Percentiles rank a stretch among this genome's conserved stretches.
Evolutionary conservation across 2,888 invertebrate genomes (phyloP).

Genomic region (Notodonta ziczac): DNA sequence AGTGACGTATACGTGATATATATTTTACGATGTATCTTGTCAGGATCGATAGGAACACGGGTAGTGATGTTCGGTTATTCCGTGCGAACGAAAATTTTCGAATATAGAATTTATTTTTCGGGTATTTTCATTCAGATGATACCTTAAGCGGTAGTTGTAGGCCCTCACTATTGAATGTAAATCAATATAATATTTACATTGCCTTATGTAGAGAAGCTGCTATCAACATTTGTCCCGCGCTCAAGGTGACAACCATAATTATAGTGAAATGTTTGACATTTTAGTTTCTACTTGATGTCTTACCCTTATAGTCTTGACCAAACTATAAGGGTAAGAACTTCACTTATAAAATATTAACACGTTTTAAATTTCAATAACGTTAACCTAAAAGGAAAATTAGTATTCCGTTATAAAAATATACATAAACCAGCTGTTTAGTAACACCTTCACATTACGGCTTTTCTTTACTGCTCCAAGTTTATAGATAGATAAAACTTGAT

Average conservation of each 20-base stretch:
- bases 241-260: too few relatives aligned
- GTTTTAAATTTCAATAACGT: background rate
- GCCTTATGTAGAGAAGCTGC: too few relatives aligned
- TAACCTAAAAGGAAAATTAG: slow-evolving; percentile 4
- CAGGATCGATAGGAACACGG: slow-evolving; percentile 56
- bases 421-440: slow-evolving; percentile 2
- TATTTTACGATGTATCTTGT: slow-evolving; percentile 42
- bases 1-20: slow-evolving; percentile 45
- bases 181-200: too few relatives aligned
- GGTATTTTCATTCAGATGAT: too few relatives aligned
- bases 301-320: too few relatives aligned
- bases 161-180: too few relatives aligned
- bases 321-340: too few relatives aligned
- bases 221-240: too few relatives aligned
- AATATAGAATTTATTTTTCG: background rate
- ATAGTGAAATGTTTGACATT: too few relatives aligned
- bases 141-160: too few relatives aligned
- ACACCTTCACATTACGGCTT: background rate
- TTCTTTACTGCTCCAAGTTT: slow-evolving; percentile 3
- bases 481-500: slow-evolving; percentile 4
- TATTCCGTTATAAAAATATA: slow-evolving; percentile 10
- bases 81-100: background rate
- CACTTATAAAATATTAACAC: background rate
- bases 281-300: too few relatives aligned
- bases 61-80: background rate